These are phyloP conservation scores for Poeciliopsis gracilis DNA, from an alignment of 2,797 vertebrate genomes.

Conservation along the genomic window DNA sequence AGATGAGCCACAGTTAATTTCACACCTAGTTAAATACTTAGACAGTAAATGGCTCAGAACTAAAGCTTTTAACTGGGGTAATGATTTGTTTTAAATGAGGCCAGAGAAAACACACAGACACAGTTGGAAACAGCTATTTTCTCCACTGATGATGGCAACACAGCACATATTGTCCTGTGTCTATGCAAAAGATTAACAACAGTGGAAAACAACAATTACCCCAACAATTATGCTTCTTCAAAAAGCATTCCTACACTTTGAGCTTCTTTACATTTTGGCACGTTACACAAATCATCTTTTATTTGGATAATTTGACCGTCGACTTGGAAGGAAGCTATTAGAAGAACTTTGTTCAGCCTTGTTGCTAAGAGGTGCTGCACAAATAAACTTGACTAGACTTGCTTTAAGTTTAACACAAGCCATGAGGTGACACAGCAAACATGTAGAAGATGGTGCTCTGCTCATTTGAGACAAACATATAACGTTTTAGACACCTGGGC, in stretches of 20 bases:
- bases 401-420: background rate
- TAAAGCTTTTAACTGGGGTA: conserved; percentile 55
- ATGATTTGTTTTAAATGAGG: conserved; percentile 59
- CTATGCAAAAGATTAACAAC: conserved; percentile 10
- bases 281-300: background rate
- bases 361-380: no score
- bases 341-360: no score
- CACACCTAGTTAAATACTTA: conserved; percentile 78
- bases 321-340: background rate
- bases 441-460: background rate
- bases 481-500: background rate
- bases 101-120: conserved; percentile 38
- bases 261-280: background rate
- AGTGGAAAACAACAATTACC: background rate
- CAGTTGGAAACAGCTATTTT: conserved; percentile 36
- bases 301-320: background rate
- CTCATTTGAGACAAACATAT: background rate
- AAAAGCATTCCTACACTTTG: background rate
- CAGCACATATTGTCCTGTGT: conserved; percentile 37
- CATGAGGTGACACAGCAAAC: background rate
- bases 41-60: conserved; percentile 67
- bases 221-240: background rate
- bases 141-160: conserved; percentile 29
- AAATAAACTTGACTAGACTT: background rate
- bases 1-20: conserved; percentile 73